A percentile compares a stretch with the other conserved stretches of the same genome.
These are phyloP conservation scores for Trididemnum miniatum DNA, from an alignment of 23 tunicate genomes.

Conservation along the genomic window DNA sequence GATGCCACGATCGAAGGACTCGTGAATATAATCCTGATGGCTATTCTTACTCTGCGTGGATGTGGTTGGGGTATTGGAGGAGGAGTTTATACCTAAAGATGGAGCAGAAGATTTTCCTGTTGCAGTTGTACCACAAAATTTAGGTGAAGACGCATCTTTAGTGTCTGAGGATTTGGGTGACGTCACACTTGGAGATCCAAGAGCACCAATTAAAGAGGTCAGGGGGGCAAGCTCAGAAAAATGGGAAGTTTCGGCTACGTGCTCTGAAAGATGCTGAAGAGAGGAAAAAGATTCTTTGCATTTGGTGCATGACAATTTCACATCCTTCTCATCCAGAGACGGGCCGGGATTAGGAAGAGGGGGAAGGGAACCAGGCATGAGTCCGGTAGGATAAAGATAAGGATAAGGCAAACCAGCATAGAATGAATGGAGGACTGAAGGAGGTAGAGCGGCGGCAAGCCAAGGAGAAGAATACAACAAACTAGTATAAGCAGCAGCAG, in stretches of 20 bases:
- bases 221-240: slow-evolving; percentile 7
- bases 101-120: too few species aligned
- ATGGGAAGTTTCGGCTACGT: slow-evolving; percentile 63
- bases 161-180: background rate
- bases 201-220: background rate
- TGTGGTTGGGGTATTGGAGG: background rate
- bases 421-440: slow-evolving; percentile 14
- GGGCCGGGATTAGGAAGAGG: background rate
- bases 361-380: slow-evolving; percentile 23
- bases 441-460: slow-evolving; percentile 41
- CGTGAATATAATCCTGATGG: slow-evolving; percentile 1
- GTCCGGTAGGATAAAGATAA: slow-evolving; percentile 8
- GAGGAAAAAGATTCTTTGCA: slow-evolving; percentile 73
- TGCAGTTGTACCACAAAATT: background rate
- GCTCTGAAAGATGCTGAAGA: slow-evolving; percentile 64
- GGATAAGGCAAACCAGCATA: slow-evolving; percentile 7
- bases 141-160: background rate
- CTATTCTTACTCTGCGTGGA: background rate
- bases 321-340: background rate
- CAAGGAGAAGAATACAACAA: slow-evolving; percentile 75
- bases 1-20: background rate
- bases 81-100: background rate
- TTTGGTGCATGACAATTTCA: slow-evolving; percentile 41
- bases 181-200: background rate
- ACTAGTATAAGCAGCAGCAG: slow-evolving; percentile 58